Evolutionary conservation across 2,888 invertebrate genomes (phyloP).

Genomic region (Phortica magna): DNA sequence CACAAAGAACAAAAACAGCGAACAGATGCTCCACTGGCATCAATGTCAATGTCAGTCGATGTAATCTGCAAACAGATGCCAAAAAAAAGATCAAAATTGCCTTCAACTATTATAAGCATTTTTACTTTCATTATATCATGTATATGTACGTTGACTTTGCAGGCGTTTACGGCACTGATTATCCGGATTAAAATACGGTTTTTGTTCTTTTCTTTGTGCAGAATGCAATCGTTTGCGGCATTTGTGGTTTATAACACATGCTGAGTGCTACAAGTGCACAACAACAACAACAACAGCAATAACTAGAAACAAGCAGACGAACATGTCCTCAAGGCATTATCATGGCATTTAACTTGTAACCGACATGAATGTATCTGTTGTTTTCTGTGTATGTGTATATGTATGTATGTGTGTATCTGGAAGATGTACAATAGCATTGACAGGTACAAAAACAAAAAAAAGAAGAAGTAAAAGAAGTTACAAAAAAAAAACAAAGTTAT

Average conservation of each 20-base stretch:
- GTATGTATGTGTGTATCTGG: neutral
- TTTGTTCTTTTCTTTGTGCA: slow-evolving; percentile 42
- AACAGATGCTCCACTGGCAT: slow-evolving; percentile 49
- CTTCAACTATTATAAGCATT: neutral
- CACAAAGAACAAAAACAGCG: no score
- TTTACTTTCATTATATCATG: slow-evolving; percentile 22
- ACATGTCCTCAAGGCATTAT: slow-evolving; percentile 20
- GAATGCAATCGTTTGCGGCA: neutral
- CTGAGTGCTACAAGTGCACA: slow-evolving; percentile 51
- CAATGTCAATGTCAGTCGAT: slow-evolving; percentile 62
- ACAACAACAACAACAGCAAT: slow-evolving; percentile 40
- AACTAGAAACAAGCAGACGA: slow-evolving; percentile 25
- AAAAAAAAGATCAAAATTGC: neutral
- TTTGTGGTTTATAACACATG: slow-evolving; percentile 54
- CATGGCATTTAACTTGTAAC: slow-evolving; percentile 8
- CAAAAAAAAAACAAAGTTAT: slow-evolving; percentile 49
- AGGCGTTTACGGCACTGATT: slow-evolving; percentile 65
- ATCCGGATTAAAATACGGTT: slow-evolving; percentile 59
- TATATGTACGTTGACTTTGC: slow-evolving; percentile 29
- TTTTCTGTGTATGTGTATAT: neutral
- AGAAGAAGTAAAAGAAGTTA: neutral
- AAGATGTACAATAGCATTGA: slow-evolving; percentile 47
- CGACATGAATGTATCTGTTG: neutral
- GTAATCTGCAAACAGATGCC: slow-evolving; percentile 1
- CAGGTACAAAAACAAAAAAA: slow-evolving; percentile 45